Evolutionary conservation across 2,888 invertebrate genomes (phyloP).

Genomic region (Archips crataeganus): DNA sequence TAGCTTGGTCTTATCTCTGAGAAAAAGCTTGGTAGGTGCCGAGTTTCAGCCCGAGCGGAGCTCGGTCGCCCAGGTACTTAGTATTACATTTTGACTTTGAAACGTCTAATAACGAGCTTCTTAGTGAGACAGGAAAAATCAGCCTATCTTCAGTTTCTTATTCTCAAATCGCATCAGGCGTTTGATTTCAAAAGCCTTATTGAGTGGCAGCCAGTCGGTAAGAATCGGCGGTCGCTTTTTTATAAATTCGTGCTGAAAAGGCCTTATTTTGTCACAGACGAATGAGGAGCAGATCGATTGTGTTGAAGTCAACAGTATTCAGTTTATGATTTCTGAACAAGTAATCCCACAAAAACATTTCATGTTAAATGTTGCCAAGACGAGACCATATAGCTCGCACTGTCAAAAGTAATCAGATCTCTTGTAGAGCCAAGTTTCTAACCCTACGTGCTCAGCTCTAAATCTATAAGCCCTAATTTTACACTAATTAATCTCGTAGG

Average conservation of each 20-base stretch:
- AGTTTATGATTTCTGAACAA: not conserved
- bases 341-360: too few species aligned
- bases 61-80: too few species aligned
- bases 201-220: constrained; percentile 5
- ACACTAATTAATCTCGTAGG: too few species aligned
- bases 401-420: too few species aligned
- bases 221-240: constrained; percentile 8
- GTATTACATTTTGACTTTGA: not conserved
- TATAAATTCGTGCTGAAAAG: constrained; percentile 9
- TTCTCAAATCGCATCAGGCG: constrained; percentile 7
- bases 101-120: constrained; percentile 7
- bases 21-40: too few species aligned
- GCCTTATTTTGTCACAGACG: not conserved
- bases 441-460: too few species aligned
- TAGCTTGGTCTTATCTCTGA: too few species aligned
- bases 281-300: not conserved
- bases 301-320: not conserved
- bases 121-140: constrained; percentile 12
- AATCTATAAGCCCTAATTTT: too few species aligned
- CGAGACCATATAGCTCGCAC: too few species aligned
- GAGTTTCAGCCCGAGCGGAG: too few species aligned
- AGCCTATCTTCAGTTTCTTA: not conserved
- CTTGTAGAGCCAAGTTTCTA: too few species aligned
- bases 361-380: too few species aligned
- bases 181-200: constrained; percentile 22